Percentiles rank a stretch among this genome's conserved stretches.
These are phyloP conservation scores for Accipiter cooperii DNA, from an alignment of 2,113 vertebrate genomes.

Conservation along the genomic window DNA sequence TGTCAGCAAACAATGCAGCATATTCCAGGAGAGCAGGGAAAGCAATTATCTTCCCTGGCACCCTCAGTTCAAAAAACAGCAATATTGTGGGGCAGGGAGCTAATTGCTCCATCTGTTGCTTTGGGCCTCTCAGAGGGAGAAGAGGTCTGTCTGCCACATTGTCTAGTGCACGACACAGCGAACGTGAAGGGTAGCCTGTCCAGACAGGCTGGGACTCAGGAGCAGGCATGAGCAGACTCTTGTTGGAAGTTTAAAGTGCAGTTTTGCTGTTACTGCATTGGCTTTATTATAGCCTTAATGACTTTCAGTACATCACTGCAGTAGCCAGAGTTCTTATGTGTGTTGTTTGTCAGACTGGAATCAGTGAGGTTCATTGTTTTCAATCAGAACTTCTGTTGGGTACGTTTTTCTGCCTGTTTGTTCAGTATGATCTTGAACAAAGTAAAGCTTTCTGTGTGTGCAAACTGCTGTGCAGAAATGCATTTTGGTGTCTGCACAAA, in stretches of 20 bases:
- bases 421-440: not conserved
- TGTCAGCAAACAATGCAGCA: conserved; percentile 19
- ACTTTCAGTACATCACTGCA: accelerated
- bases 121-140: not conserved
- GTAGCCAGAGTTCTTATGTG: not conserved
- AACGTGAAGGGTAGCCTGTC: accelerated
- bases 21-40: not conserved
- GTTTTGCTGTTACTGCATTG: not conserved
- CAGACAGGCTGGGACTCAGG: not conserved
- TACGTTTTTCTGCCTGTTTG: not conserved
- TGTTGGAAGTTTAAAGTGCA: not conserved
- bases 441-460: not conserved
- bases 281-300: not conserved
- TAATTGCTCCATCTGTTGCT: conserved; percentile 44
- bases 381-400: not conserved
- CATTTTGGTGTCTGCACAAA: not conserved
- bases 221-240: not conserved
- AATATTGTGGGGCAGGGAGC: not conserved
- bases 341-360: not conserved
- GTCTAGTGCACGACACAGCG: not conserved
- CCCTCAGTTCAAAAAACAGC: not conserved
- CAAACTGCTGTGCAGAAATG: not conserved
- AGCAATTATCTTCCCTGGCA: conserved; percentile 19
- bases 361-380: not conserved
- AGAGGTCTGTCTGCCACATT: not conserved